Percentiles rank a stretch among this genome's conserved stretches.
Conservation (phyloP, 1,140 invertebrate species). For the Periplaneta americana region DNA sequence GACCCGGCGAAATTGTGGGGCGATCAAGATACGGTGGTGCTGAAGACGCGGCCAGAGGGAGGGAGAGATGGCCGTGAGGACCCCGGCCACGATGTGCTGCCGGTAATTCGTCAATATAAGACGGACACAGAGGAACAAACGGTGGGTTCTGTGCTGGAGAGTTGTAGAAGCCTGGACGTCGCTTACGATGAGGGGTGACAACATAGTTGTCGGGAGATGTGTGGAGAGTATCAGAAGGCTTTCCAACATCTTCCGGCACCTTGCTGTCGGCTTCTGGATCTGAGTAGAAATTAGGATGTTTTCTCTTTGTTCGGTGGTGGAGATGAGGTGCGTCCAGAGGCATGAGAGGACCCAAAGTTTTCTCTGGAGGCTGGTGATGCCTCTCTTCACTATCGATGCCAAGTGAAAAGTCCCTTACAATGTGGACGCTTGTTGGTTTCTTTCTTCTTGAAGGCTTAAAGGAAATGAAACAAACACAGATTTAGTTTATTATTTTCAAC, state of each 20-base stretch:
- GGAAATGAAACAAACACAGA: neutral
- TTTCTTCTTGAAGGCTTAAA: neutral
- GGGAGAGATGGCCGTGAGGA: slow-evolving; percentile 31
- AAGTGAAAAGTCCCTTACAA: neutral
- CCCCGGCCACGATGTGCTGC: neutral
- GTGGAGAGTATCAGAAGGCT: slow-evolving; percentile 1
- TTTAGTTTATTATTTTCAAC: neutral
- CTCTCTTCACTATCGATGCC: neutral
- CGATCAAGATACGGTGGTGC: slow-evolving; percentile 59
- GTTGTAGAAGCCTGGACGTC: slow-evolving; percentile 77
- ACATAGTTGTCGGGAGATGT: slow-evolving; percentile 53
- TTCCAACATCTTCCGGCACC: slow-evolving; percentile 13
- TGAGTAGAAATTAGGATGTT: slow-evolving; percentile 3
- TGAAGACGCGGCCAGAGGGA: slow-evolving; percentile 60
- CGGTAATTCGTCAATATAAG: slow-evolving; percentile 55
- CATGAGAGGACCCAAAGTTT: neutral
- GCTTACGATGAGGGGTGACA: slow-evolving; percentile 75
- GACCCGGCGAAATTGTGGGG: neutral
- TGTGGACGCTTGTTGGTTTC: neutral
- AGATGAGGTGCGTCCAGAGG: neutral
- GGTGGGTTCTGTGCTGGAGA: slow-evolving; percentile 78
- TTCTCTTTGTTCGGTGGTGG: slow-evolving; percentile 7
- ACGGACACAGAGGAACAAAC: slow-evolving; percentile 71
- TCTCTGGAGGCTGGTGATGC: neutral
- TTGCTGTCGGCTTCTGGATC: slow-evolving; percentile 11